A percentile compares a stretch with the other conserved stretches of the same genome.
These are phyloP conservation scores for Mimachlamys varia DNA, from an alignment of 2,888 invertebrate species.

Conservation along the genomic window DNA sequence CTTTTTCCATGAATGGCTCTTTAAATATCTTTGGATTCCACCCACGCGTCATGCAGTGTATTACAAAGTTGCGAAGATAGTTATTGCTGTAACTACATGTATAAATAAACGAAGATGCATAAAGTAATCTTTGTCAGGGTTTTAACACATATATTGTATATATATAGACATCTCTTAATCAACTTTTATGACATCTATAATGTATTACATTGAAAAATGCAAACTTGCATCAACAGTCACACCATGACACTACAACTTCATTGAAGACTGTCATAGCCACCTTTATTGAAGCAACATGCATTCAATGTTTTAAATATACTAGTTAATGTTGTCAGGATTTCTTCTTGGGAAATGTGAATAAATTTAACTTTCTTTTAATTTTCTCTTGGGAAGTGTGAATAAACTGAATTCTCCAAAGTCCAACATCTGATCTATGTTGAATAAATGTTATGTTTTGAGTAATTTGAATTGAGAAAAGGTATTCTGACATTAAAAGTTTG, in stretches of 20 bases:
- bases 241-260: neutral
- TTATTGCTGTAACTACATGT: neutral
- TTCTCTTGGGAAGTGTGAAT: too few species aligned
- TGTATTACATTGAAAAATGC: neutral
- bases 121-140: neutral
- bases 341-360: too few species aligned
- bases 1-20: neutral
- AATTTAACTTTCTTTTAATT: too few species aligned
- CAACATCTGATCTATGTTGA: too few species aligned
- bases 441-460: too few species aligned
- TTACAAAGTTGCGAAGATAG: neutral
- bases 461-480: too few species aligned
- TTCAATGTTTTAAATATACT: too few species aligned
- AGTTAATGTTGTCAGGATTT: too few species aligned
- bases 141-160: neutral
- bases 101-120: neutral
- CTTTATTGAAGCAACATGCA: neutral
- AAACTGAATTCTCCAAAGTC: too few species aligned
- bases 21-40: neutral
- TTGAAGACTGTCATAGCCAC: neutral
- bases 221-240: neutral
- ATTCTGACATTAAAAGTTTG: too few species aligned
- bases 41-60: neutral
- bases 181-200: neutral
- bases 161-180: neutral